phyloP scores from a whole-genome alignment of 2,888 invertebrate species.

The Caprella mutica region DNA sequence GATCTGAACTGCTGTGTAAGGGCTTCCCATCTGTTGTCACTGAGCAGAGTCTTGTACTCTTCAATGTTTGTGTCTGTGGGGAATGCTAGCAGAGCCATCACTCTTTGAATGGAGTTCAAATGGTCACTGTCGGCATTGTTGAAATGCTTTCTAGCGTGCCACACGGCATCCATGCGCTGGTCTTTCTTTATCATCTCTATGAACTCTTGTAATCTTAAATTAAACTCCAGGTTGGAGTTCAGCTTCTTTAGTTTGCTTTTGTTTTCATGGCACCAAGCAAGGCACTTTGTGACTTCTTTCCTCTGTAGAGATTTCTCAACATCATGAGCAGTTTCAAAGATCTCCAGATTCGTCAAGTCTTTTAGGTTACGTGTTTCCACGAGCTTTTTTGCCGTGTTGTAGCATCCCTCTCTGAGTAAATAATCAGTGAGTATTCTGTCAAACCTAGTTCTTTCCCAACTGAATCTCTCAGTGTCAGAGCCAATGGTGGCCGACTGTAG shows the following conservation, averaged over 20 bases:
- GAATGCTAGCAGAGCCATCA: constrained; percentile 91
- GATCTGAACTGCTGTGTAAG: constrained; percentile 80
- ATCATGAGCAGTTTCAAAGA: constrained; percentile 44
- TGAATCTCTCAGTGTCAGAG: constrained; percentile 47
- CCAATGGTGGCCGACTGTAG: constrained; percentile 53
- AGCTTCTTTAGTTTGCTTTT: constrained; percentile 86
- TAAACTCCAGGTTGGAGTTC: constrained; percentile 90
- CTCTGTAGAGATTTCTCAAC: constrained; percentile 56
- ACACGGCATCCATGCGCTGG: constrained; percentile 78
- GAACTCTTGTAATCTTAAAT: constrained; percentile 83
- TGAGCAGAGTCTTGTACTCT: constrained; percentile 45
- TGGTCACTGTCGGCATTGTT: constrained; percentile 76
- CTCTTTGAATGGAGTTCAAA: constrained; percentile 73
- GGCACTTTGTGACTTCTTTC: constrained; percentile 74
- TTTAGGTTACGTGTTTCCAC: constrained; percentile 51
- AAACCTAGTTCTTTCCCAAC: constrained; percentile 74
- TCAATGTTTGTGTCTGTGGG: constrained; percentile 54
- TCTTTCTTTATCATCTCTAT: constrained; percentile 84
- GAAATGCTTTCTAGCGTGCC: constrained; percentile 85
- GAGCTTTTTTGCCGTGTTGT: constrained; percentile 74
- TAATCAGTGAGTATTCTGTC: constrained; percentile 96
- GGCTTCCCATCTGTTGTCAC: constrained; percentile 64
- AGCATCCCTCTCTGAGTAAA: constrained; percentile 85
- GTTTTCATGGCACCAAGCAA: constrained; percentile 93
- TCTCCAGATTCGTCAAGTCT: constrained; percentile 79